Base-by-base conservation (phyloP, 2,888 invertebrate species). In the Ennomos erosarius region DNA sequence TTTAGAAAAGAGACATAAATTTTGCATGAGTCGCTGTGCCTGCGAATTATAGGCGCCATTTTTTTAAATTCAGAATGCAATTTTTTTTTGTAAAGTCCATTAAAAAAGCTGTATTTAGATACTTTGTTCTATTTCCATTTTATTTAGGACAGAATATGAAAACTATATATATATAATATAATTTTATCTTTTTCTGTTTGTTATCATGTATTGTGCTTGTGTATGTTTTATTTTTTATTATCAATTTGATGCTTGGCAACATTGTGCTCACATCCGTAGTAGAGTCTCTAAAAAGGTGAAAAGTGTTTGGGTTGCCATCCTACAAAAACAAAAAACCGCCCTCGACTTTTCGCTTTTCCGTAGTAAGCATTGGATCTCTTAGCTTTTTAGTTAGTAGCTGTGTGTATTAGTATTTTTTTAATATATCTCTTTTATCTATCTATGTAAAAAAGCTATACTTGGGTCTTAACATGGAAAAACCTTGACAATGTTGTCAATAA, bases 161-260 rank as follows among this genome's bases (percentile, higher is more conserved):
- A 75, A 67, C 67, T 74, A 64, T 67, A 57, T 62, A 58, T n/a
- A n/a, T n/a, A n/a, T n/a, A n/a, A n/a, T n/a, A n/a, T n/a, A n/a
- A n/a, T n/a, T 51, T 47, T 58, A 47, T 64, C 48, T 39, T 37
- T 54, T 59, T 51, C 42, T 58, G 63, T 68, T 64, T 67, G 55
- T 59, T 62, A 59, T 38, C 46, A 49, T 88, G 85, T 26, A 26
- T 26, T 26, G 26, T 91, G 91, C 90, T 89, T 91, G 88, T 90
- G 89, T 88, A 87, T 89, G 87, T 88, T 85, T 82, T 85, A 74
- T 70, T 70, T 74, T 87, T 90, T 90, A 90, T 91, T 91, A 91
- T 92, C 91, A 92, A 91, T 91, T 91, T 87, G 91, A 89, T 81
- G 92, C 90, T 91, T 92, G 92, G 92, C 92, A 92, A 92, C 92